Conservation (phyloP, 1,140 invertebrate genomes). For the Aphidius gifuensis region DNA sequence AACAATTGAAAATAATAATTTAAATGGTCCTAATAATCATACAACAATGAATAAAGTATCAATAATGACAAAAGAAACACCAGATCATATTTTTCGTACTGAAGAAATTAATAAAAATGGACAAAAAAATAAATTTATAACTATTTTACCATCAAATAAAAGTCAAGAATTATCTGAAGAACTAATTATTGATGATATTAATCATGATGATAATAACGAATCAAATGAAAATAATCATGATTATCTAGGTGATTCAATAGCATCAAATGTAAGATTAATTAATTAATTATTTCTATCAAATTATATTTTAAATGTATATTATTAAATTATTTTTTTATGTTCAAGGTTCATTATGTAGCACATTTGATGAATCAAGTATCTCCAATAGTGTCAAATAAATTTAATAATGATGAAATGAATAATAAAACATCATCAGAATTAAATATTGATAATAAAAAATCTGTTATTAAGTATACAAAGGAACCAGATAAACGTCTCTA, state of each 20-base stretch:
- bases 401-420: conserved; percentile 7
- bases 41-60: conserved; percentile 30
- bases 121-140: conserved; percentile 23
- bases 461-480: conserved; percentile 23
- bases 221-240: too few species aligned
- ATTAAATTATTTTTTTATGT: conserved; percentile 5
- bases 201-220: too few species aligned
- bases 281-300: too few species aligned
- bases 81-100: conserved; percentile 32
- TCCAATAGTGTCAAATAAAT: not conserved
- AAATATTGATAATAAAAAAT: conserved; percentile 18
- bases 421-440: conserved; percentile 20
- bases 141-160: conserved; percentile 26
- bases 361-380: not conserved
- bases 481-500: conserved; percentile 27
- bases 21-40: conserved; percentile 17
- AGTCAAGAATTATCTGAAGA: conserved; percentile 5
- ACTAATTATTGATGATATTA: too few species aligned
- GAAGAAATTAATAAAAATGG: conserved; percentile 33
- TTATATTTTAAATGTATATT: not conserved
- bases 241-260: too few species aligned
- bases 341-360: not conserved
- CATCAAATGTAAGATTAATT: too few species aligned
- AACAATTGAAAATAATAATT: conserved; percentile 20
- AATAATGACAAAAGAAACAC: conserved; percentile 33